Conservation (phyloP, 2,797 vertebrate genomes). For the Cuniculus paca region DNA sequence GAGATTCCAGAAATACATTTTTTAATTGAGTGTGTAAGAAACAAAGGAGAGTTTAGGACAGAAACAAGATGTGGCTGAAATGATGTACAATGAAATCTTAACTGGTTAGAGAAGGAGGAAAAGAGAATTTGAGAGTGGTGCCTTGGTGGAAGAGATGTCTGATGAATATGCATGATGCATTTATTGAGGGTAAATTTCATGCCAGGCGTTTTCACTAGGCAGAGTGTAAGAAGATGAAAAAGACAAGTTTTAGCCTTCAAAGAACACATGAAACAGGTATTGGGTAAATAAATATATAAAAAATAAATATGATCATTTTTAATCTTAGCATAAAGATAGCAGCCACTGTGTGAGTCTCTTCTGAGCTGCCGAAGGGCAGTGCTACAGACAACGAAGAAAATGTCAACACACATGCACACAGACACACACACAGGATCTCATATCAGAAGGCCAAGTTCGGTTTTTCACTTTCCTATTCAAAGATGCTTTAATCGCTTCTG, state of each 20-base stretch:
- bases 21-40: background rate
- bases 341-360: background rate
- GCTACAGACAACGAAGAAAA: background rate
- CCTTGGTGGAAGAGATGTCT: background rate
- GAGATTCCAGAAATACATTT: background rate
- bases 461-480: background rate
- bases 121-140: background rate
- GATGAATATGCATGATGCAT: background rate
- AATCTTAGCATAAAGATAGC: background rate
- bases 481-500: background rate
- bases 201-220: background rate
- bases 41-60: background rate
- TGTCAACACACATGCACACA: background rate
- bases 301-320: background rate
- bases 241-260: background rate
- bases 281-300: background rate
- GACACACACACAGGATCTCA: background rate
- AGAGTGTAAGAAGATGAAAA: background rate
- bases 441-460: background rate
- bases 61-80: background rate
- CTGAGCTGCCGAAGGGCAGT: background rate
- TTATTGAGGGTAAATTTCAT: background rate
- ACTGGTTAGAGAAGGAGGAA: background rate
- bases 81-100: background rate
- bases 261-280: background rate